Conservation (phyloP, 2,888 invertebrate species). For the Euspilapteryx auroguttella region DNA sequence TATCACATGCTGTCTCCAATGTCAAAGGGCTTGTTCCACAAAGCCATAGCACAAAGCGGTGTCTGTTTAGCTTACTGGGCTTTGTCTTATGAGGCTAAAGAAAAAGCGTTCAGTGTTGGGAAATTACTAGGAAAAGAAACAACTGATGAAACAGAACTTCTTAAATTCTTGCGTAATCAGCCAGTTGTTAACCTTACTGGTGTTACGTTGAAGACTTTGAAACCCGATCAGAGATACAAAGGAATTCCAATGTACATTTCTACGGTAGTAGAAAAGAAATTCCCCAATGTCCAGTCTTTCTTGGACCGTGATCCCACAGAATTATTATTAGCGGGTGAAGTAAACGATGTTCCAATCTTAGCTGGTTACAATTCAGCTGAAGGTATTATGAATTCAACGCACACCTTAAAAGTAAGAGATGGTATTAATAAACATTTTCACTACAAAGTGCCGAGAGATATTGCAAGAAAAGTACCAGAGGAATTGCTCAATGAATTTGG, state of each 20-base stretch:
- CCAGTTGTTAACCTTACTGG: constrained; percentile 17
- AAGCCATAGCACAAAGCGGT: constrained; percentile 37
- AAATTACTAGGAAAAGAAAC: constrained; percentile 26
- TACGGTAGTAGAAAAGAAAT: constrained; percentile 27
- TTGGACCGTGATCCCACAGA: constrained; percentile 19
- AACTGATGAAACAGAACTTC: constrained; percentile 17
- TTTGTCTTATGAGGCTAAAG: constrained; percentile 5
- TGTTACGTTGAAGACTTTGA: constrained; percentile 16
- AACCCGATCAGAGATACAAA: constrained; percentile 20
- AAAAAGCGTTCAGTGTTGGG: constrained; percentile 23
- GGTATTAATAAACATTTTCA: constrained; percentile 18
- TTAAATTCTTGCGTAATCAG: constrained; percentile 18
- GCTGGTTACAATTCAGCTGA: constrained; percentile 29
- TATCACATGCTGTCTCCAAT: constrained; percentile 36
- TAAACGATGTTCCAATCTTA: constrained; percentile 23
- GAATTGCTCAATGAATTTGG: constrained; percentile 18
- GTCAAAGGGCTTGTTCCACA: constrained; percentile 34
- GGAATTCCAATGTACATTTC: constrained; percentile 23
- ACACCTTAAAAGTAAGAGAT: constrained; percentile 15
- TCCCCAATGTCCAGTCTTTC: constrained; percentile 19
- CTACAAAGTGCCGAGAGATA: constrained; percentile 20
- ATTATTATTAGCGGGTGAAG: constrained; percentile 16
- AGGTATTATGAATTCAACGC: constrained; percentile 18
- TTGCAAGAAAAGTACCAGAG: constrained; percentile 14
- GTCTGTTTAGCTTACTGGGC: constrained; percentile 23